These are phyloP conservation scores for Drosophila lacicola DNA, from an alignment of 2,888 invertebrate species.

Conservation along the genomic window DNA sequence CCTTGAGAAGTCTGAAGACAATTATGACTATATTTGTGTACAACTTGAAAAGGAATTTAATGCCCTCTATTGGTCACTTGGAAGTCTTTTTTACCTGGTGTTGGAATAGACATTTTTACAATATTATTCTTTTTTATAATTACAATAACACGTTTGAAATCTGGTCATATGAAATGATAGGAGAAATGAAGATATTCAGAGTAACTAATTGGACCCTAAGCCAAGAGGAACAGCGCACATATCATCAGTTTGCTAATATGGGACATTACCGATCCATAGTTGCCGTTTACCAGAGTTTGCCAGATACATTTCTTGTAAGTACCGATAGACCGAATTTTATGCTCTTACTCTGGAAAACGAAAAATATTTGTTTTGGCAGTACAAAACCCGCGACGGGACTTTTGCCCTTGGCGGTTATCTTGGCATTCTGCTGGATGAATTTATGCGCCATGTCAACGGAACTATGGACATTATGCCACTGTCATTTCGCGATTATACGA, in stretches of 20 bases:
- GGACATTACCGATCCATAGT: too few relatives aligned
- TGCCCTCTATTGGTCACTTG: too few relatives aligned
- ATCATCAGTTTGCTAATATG: too few relatives aligned
- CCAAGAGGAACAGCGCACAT: too few relatives aligned
- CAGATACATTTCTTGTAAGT: slow-evolving; percentile 27
- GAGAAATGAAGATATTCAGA: not conserved
- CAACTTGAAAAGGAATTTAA: not conserved
- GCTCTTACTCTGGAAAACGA: too few relatives aligned
- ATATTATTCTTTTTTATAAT: not conserved
- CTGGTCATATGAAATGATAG: not conserved
- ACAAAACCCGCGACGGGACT: not conserved
- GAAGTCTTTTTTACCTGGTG: not conserved
- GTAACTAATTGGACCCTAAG: not conserved
- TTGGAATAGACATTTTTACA: not conserved
- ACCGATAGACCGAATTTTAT: too few relatives aligned
- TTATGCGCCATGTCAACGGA: slow-evolving; percentile 12
- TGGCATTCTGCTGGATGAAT: slow-evolving; percentile 18
- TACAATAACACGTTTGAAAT: not conserved
- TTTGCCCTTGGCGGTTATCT: slow-evolving; percentile 21
- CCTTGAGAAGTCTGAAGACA: not conserved
- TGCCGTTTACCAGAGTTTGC: not conserved
- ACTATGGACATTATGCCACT: slow-evolving; percentile 9
- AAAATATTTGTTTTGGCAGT: too few relatives aligned
- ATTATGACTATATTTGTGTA: slow-evolving; percentile 4
- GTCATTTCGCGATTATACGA: not conserved